These are phyloP conservation scores for Ctenopoma multispine DNA, from an alignment of 2,797 vertebrate genomes.

Conservation along the genomic window DNA sequence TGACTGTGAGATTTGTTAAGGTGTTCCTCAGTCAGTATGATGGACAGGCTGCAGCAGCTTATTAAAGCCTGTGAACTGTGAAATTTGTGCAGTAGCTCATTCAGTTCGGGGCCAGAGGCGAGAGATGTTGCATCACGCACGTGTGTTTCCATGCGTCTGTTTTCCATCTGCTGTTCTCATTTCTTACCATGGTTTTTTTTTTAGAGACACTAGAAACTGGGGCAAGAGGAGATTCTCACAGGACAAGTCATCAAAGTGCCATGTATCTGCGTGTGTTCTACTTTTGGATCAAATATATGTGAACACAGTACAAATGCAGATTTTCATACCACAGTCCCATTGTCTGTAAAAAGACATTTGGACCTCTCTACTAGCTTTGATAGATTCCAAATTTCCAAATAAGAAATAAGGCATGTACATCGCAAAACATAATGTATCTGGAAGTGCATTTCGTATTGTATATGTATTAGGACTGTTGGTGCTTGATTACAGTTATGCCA, in stretches of 20 bases:
- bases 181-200: constrained; percentile 51
- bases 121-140: constrained; percentile 51
- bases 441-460: no score
- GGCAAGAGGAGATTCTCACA: constrained; percentile 72
- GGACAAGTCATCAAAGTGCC: constrained; percentile 68
- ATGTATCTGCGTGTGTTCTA: constrained; percentile 46
- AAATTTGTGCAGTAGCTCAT: constrained; percentile 57
- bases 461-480: not conserved
- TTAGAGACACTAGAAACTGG: constrained; percentile 66
- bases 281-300: constrained; percentile 49
- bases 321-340: constrained; percentile 37
- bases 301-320: constrained; percentile 65
- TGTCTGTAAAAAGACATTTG: constrained; percentile 15
- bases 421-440: constrained; percentile 25
- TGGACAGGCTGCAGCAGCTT: constrained; percentile 74
- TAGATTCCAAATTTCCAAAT: constrained; percentile 44
- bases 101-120: constrained; percentile 23
- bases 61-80: constrained; percentile 77
- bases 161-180: constrained; percentile 74
- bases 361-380: constrained; percentile 51
- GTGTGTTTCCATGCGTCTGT: constrained; percentile 55
- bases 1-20: constrained; percentile 49
- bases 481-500: constrained; percentile 20
- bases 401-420: constrained; percentile 38
- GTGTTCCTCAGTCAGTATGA: constrained; percentile 62